phyloP scores from a whole-genome alignment of 2,113 vertebrate species.

The Dendrocopos noguchii region DNA sequence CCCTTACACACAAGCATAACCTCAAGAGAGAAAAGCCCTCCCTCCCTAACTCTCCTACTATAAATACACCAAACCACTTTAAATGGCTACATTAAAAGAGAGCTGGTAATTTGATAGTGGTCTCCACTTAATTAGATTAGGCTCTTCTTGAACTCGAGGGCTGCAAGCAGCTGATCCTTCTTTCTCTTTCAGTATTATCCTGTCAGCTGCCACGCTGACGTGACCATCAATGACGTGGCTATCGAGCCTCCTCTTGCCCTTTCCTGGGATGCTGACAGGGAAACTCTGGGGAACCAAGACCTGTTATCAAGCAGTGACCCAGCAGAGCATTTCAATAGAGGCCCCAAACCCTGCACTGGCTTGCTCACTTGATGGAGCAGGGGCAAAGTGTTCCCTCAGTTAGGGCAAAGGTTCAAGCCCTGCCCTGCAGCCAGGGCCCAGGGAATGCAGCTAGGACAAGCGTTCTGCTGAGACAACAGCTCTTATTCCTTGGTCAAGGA shows the following conservation, averaged over 20 bases:
- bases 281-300: background rate
- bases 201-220: background rate
- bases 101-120: constrained; percentile 59
- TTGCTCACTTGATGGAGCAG: background rate
- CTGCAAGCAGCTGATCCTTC: constrained; percentile 20
- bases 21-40: constrained; percentile 9
- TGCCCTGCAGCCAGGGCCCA: background rate
- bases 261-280: background rate
- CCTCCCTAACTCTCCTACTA: background rate
- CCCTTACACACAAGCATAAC: background rate
- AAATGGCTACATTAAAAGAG: constrained; percentile 45
- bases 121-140: constrained; percentile 65
- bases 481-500: background rate
- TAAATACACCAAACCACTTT: constrained; percentile 58
- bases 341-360: background rate
- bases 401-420: background rate
- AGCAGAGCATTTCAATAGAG: background rate
- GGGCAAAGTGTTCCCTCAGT: background rate
- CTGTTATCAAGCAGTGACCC: background rate
- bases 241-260: background rate
- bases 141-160: constrained; percentile 29
- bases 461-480: background rate
- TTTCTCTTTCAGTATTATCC: constrained; percentile 1
- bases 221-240: background rate
- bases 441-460: background rate